phyloP scores from a whole-genome alignment of 2,888 invertebrate genomes.

The Clusia tigrina region DNA sequence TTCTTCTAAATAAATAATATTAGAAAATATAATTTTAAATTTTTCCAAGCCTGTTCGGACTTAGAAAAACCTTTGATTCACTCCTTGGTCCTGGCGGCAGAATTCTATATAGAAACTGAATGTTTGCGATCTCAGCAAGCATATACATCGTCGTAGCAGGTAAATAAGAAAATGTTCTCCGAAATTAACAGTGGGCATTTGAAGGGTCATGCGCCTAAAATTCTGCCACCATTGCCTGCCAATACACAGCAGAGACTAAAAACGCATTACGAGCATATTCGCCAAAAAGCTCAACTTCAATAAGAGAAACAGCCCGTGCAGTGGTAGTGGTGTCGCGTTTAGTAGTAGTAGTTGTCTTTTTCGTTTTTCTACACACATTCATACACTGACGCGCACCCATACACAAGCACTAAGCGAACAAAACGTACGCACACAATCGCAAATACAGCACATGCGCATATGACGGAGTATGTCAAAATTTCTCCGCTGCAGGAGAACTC shows the following conservation, averaged over 20 bases:
- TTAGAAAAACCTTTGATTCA: too few species aligned
- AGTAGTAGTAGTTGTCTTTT: conserved; percentile 50
- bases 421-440: too few species aligned
- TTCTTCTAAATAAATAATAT: too few species aligned
- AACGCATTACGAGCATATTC: neutral
- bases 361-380: conserved; percentile 50
- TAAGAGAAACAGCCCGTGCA: neutral
- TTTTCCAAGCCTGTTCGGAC: too few species aligned
- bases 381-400: conserved; percentile 35
- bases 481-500: conserved; percentile 41
- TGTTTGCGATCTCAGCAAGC: too few species aligned
- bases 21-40: too few species aligned
- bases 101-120: too few species aligned
- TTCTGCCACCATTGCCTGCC: conserved; percentile 1
- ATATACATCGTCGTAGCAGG: too few species aligned
- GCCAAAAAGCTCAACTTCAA: neutral
- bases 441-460: neutral
- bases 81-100: too few species aligned
- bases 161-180: too few species aligned
- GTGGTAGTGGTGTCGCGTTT: conserved; percentile 32
- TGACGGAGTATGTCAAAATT: neutral
- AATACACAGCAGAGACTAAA: conserved; percentile 7
- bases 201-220: conserved; percentile 15
- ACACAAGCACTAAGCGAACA: neutral
- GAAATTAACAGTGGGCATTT: too few species aligned